Evolutionary conservation across 1,140 invertebrate species (phyloP).

Genomic region (Aphis gossypii): DNA sequence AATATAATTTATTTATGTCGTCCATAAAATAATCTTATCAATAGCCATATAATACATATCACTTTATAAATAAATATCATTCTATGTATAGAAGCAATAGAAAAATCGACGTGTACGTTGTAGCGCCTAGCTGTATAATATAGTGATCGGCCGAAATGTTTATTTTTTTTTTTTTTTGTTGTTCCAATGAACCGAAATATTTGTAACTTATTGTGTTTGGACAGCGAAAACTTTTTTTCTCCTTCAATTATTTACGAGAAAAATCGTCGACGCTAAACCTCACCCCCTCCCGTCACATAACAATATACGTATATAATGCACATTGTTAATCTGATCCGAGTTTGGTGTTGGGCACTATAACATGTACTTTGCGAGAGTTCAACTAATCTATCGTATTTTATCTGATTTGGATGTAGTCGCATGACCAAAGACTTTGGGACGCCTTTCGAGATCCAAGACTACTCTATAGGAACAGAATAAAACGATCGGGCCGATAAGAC

Average conservation of each 20-base stretch:
- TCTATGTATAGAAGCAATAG: not conserved
- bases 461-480: not conserved
- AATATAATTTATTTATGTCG: not conserved
- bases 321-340: conserved; percentile 42
- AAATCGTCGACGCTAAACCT: conserved; percentile 14
- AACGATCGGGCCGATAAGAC: conserved; percentile 25
- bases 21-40: not conserved
- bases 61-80: not conserved
- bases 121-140: not conserved
- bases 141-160: not conserved
- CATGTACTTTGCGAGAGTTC: conserved; percentile 37
- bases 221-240: conserved; percentile 5
- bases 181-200: not conserved
- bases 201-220: not conserved
- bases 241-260: conserved; percentile 38
- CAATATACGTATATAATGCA: not conserved
- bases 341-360: conserved; percentile 38
- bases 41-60: not conserved
- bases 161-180: not conserved
- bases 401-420: conserved; percentile 45
- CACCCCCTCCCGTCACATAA: not conserved
- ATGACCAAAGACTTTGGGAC: conserved; percentile 27
- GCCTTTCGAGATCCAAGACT: conserved; percentile 35
- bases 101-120: not conserved
- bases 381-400: conserved; percentile 39